Base-by-base conservation (phyloP, 2,113 vertebrate species). In the Cygnus atratus region DNA sequence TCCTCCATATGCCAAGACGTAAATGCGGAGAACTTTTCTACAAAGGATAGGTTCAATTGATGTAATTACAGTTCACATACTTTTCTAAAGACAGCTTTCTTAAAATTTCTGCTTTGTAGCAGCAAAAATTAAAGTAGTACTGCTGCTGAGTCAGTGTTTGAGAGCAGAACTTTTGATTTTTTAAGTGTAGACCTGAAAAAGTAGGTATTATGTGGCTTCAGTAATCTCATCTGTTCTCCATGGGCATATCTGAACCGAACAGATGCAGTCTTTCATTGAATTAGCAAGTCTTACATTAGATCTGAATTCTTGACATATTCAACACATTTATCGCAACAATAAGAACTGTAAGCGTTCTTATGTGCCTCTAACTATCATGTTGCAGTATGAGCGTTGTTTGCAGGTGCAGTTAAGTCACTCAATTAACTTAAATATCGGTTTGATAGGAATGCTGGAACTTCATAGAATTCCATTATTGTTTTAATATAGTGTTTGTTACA, bases 161-260 rank as follows among this genome's bases (percentile, higher is more conserved):
- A 83, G 74, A 68, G 28, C 7, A 68, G 43, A 66, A 67, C 37
- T 96, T 94, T 41, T 84, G 48, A 78, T 76, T 74, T 78, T 91
- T 65, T 29, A 82, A 89, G 41, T 76, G 31, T 84, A 92, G 87
- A 82, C 59, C 44, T 91, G 74, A 65, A 85, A 88, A 95, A n/a
- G 79, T 88, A 84, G 44, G 14, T 76, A 73, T 82, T 96, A 81
- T 58, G 84, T 92, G 91, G 91, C 65, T 95, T 91, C 93, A 31
- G 52, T 50, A 50, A 58, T 22, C 35, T 88, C 20, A 33, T 0
- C 54, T 88, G 1, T 81, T 89, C 48, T 73, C 33, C 5, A 3
- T 50, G 72, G 20, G 7, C 79, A 14, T 84, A 84, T 59, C 29
- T 91, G 87, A 82, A 13, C 31, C 17, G 84, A 70, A 33, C 14